These are phyloP conservation scores for Oedothorax gibbosus DNA, from an alignment of 1,140 invertebrate genomes.

Conservation along the genomic window DNA sequence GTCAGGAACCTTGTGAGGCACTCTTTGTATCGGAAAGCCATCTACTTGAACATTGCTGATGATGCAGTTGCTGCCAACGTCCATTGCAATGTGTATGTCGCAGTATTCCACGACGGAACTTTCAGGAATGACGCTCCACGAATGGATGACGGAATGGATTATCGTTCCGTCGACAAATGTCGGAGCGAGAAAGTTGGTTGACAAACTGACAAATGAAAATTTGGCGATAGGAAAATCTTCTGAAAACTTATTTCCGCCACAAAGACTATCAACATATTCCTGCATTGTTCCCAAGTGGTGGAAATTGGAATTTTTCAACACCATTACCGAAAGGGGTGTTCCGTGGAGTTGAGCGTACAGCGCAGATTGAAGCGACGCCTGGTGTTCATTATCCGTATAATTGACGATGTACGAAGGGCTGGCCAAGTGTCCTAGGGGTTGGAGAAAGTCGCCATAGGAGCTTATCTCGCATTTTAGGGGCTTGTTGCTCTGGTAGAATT, in stretches of 20 bases:
- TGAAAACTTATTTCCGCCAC: slow-evolving; percentile 65
- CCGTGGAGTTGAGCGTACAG: slow-evolving; percentile 66
- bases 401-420: slow-evolving; percentile 65
- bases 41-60: slow-evolving; percentile 66
- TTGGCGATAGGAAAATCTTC: slow-evolving; percentile 64
- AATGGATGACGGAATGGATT: slow-evolving; percentile 51
- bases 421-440: slow-evolving; percentile 68
- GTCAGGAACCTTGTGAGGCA: slow-evolving; percentile 65
- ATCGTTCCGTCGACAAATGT: slow-evolving; percentile 38
- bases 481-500: slow-evolving; percentile 65
- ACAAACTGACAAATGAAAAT: slow-evolving; percentile 5
- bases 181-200: slow-evolving; percentile 11
- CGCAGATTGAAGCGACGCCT: slow-evolving; percentile 63
- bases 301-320: slow-evolving; percentile 70
- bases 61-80: slow-evolving; percentile 66
- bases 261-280: slow-evolving; percentile 69
- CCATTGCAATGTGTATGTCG: slow-evolving; percentile 65
- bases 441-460: slow-evolving; percentile 72
- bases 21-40: slow-evolving; percentile 9
- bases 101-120: slow-evolving; percentile 69
- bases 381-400: slow-evolving; percentile 65
- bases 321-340: slow-evolving; percentile 66
- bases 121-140: slow-evolving; percentile 17
- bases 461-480: slow-evolving; percentile 69
- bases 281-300: slow-evolving; percentile 71